Conservation (phyloP, 2,888 invertebrate species). For the Oscheius onirici region DNA sequence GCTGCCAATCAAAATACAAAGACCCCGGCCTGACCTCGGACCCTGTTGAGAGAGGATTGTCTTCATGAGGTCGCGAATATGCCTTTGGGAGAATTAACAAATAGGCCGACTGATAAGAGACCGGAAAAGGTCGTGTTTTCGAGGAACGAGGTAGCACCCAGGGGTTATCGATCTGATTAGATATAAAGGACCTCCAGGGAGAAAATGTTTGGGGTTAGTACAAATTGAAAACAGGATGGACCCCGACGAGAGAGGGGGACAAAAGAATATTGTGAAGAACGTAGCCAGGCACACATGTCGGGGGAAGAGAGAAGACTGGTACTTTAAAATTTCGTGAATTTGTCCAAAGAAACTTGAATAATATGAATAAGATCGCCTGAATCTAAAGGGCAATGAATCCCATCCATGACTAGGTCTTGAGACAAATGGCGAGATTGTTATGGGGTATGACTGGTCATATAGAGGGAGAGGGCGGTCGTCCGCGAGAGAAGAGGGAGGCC, state of each 20-base stretch:
- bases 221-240: too few species aligned
- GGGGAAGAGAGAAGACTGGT: conserved; percentile 20
- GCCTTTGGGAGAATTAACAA: too few species aligned
- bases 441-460: too few species aligned
- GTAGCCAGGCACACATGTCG: conserved; percentile 8
- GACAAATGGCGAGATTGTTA: conserved; percentile 28
- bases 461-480: not conserved
- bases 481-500: not conserved
- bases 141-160: not conserved
- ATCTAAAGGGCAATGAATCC: too few species aligned
- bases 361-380: too few species aligned
- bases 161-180: conserved; percentile 3
- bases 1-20: conserved; percentile 30
- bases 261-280: not conserved
- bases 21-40: conserved; percentile 12
- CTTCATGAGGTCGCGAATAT: too few species aligned
- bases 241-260: not conserved
- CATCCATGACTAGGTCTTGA: conserved; percentile 10
- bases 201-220: not conserved
- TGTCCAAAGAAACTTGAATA: not conserved
- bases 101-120: too few species aligned
- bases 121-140: too few species aligned
- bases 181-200: conserved; percentile 3
- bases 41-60: too few species aligned
- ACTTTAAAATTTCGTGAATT: not conserved